A percentile compares a stretch with the other conserved stretches of the same genome.
These are phyloP conservation scores for Lithobates sylvaticus DNA, from an alignment of 2,797 vertebrate genomes.

Conservation along the genomic window DNA sequence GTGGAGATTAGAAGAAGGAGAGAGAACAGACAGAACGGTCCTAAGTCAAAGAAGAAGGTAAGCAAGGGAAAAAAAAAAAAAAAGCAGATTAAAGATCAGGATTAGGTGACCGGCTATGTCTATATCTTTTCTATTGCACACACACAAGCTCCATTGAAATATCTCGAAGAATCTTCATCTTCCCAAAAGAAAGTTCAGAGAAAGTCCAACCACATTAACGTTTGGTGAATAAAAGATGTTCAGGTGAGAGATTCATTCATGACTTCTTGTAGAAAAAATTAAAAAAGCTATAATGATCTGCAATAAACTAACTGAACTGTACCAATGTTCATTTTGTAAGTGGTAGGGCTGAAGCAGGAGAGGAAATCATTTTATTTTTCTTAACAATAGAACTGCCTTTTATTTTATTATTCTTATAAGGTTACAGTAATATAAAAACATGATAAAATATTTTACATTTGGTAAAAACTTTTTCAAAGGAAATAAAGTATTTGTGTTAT, in stretches of 20 bases:
- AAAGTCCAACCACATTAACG: not conserved
- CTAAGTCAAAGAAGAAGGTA: conserved; percentile 34
- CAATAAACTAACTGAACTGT: no score
- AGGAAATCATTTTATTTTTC: no score
- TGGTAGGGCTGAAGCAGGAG: no score
- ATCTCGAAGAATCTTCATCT: conserved; percentile 38
- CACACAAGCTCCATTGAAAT: not conserved
- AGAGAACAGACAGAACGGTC: conserved; percentile 25
- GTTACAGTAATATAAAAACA: no score
- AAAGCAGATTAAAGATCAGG: conserved; percentile 62
- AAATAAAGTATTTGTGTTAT: no score
- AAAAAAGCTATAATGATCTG: no score
- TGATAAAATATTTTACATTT: no score
- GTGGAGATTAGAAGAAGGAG: conserved; percentile 42
- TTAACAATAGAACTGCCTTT: no score
- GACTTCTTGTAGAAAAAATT: not conserved
- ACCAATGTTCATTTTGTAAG: no score
- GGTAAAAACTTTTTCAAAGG: no score
- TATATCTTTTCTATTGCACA: conserved; percentile 10
- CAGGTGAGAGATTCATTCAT: conserved; percentile 10
- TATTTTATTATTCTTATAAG: no score
- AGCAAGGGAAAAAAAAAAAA: conserved; percentile 42
- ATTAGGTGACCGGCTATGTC: conserved; percentile 32
- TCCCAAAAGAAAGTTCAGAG: not conserved
- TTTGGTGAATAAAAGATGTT: not conserved